Percentiles rank a stretch among this genome's conserved stretches.
These are phyloP conservation scores for Pogonomyrmex californicus DNA, from an alignment of 1,140 invertebrate genomes.

Conservation along the genomic window DNA sequence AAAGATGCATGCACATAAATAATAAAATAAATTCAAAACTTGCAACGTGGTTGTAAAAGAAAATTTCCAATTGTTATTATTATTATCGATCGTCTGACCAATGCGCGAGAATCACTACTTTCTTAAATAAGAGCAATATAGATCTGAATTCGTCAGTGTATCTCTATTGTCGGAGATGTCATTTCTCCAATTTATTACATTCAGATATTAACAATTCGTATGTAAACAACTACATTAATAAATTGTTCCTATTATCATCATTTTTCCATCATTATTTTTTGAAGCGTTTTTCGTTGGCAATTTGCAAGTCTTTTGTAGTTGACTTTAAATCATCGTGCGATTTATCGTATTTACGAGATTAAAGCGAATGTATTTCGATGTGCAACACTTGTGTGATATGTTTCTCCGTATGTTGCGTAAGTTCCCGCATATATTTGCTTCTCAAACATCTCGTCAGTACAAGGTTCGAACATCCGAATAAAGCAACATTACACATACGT, in stretches of 20 bases:
- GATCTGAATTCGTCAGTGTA: conserved; percentile 7
- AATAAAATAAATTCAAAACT: background rate
- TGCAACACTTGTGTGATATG: background rate
- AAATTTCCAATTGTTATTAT: background rate
- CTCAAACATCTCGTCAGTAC: background rate
- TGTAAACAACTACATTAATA: background rate
- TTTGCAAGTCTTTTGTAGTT: background rate
- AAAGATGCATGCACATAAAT: background rate
- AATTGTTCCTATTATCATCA: background rate
- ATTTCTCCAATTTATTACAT: conserved; percentile 29
- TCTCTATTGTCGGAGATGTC: background rate
- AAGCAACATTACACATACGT: conserved; percentile 20
- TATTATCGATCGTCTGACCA: background rate
- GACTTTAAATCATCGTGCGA: conserved; percentile 11
- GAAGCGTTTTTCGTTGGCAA: background rate
- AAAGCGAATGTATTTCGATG: conserved; percentile 38
- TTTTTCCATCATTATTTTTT: conserved; percentile 19
- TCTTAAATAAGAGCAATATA: conserved; percentile 25
- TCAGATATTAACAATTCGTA: background rate
- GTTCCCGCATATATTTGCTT: conserved; percentile 10
- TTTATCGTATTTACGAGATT: conserved; percentile 26
- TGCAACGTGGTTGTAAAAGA: background rate
- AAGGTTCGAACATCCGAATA: conserved; percentile 20
- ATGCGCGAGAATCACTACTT: conserved; percentile 26
- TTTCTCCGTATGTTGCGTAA: conserved; percentile 1